Base-by-base conservation (phyloP, 2,113 vertebrate genomes). In the Oreochromis spilurus region DNA sequence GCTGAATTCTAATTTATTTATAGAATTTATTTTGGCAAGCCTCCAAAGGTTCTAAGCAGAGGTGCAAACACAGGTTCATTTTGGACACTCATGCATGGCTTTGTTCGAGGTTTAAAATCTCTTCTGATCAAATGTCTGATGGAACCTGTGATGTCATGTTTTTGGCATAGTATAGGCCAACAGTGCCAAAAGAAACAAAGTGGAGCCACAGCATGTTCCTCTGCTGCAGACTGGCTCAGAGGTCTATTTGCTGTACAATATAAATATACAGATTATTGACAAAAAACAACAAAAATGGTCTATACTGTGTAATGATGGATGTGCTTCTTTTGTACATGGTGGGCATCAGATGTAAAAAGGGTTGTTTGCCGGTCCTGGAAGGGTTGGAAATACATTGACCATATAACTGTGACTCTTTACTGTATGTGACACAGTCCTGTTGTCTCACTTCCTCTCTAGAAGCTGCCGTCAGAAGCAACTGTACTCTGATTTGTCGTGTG, bases 241-340 rank as follows among this genome's bases (percentile, higher is more conserved):
- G 34, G 65, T 81, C 82, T 88, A 55, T 88, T 88, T 67, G 38
- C 38, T 57, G 21, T 60, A 54, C 80, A 91, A 82, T 9, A 55
- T 79, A 43, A 65, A 40, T 40, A 62, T 34, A 34, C 2, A 31
- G 58, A 62, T 34, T 19, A 34, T 17, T 19, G 29, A 34, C 0
- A 65, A 86, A 81, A 21, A 26, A 57, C 4, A 57, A 26, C 34
- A 65, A n/a, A 53, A 38, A 29, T n/a, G 10, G 0, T 65, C 60
- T 38, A 12, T 38, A 12, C 62, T 7, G 62, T 11, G 6, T 38
- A 21, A 38, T 13, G 4, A 67, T 21, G 19, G 62, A 67, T 21
- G 62, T 38, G 2, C 62, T 67, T 38, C 34, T 67, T 38, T 21
- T n/a, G 34, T 38, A 11, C 34, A 67, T 40, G 34, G 6, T 67